phyloP scores from a whole-genome alignment of 2,113 vertebrate species.

The Caloenas nicobarica region DNA sequence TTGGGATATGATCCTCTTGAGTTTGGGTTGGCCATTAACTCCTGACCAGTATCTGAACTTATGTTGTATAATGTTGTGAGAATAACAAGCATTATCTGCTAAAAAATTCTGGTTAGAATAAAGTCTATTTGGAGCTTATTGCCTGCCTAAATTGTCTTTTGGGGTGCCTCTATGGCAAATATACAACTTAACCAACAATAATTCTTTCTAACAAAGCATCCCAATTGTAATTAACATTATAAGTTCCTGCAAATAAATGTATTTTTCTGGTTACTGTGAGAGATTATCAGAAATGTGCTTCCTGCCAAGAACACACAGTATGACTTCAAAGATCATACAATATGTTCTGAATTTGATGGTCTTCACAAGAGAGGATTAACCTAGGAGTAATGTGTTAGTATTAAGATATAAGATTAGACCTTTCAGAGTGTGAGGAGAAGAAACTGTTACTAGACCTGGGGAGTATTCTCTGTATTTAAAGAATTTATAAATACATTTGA shows the following conservation, averaged over 20 bases:
- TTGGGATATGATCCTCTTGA: too few relatives aligned
- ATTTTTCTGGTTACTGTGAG: background rate
- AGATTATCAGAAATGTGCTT: background rate
- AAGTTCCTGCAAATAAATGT: background rate
- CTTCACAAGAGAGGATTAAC: background rate
- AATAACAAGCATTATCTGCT: too few relatives aligned
- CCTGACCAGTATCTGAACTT: too few relatives aligned
- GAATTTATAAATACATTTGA: background rate
- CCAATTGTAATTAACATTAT: background rate
- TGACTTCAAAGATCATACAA: background rate
- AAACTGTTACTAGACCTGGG: background rate
- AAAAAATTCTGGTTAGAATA: too few relatives aligned
- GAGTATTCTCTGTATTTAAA: background rate
- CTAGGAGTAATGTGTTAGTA: background rate
- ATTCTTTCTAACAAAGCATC: background rate
- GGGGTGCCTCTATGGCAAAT: too few relatives aligned
- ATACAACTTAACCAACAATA: background rate
- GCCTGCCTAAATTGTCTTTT: too few relatives aligned
- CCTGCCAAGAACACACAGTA: background rate
- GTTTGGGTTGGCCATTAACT: too few relatives aligned
- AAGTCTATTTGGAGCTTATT: too few relatives aligned
- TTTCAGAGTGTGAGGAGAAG: background rate
- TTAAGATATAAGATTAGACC: background rate
- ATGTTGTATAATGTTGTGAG: too few relatives aligned
- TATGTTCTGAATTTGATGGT: background rate